Percentiles rank a stretch among this genome's conserved stretches.
Evolutionary conservation across 2,113 vertebrate genomes (phyloP).

Genomic region (Puntigrus tetrazona): DNA sequence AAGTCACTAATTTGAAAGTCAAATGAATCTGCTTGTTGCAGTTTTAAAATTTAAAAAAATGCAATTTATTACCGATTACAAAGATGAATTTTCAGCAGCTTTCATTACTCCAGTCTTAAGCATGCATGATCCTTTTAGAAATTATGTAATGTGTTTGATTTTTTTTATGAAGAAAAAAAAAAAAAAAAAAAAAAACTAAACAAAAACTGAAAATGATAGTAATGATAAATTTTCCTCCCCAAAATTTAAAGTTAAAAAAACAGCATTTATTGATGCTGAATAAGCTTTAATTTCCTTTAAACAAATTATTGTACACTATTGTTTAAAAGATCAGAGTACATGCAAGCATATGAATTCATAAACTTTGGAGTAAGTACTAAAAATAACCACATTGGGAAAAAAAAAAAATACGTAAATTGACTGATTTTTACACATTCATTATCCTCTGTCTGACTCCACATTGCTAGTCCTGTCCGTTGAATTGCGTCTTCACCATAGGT

Average conservation of each 20-base stretch:
- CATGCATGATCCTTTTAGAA: not conserved
- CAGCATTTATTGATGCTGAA: not conserved
- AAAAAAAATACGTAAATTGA: not conserved
- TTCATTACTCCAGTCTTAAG: not conserved
- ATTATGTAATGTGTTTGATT: not conserved
- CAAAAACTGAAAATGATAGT: too few relatives aligned
- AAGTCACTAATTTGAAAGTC: too few relatives aligned
- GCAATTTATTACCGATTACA: not conserved
- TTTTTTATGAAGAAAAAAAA: too few relatives aligned
- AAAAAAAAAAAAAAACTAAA: too few relatives aligned
- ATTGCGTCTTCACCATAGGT: constrained; percentile 65
- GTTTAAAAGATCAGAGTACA: too few relatives aligned
- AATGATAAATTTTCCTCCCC: too few relatives aligned
- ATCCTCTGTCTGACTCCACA: constrained; percentile 74
- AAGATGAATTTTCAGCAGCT: not conserved
- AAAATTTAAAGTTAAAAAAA: not conserved
- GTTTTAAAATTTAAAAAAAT: not conserved
- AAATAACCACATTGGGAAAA: not conserved
- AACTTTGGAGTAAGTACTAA: not conserved
- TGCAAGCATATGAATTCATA: not conserved
- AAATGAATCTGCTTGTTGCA: too few relatives aligned
- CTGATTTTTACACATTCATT: not conserved
- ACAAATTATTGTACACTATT: too few relatives aligned
- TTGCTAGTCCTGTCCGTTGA: constrained; percentile 70
- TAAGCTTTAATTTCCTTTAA: not conserved